Evolutionary conservation across 2,888 invertebrate species (phyloP), one percentile per base, ranked within the genome.

Genomic region (Tubiluchus corallicola): DNA sequence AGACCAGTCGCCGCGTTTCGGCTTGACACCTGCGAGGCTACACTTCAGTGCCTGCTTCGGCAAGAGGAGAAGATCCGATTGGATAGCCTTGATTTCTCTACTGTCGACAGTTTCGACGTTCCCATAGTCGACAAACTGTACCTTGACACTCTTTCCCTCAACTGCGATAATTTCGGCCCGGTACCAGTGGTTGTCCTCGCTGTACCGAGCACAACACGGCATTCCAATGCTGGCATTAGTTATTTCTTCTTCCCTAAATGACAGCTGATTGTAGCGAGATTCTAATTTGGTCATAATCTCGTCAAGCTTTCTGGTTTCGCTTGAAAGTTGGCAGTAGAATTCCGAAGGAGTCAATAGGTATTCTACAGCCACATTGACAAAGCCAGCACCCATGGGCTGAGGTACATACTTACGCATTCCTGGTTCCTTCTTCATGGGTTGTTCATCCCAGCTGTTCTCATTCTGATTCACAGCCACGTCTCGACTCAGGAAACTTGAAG

Each of bases 101-200:
- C 43, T 44, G 3, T 50, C 38, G 9, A 59, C 53, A 3, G 38
- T 41, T 43, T 58, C 59, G 9, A 51, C 49, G 46, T 61, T 60
- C 4, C 62, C 62, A 51, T 58, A 62, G 49, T 62, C 62, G 16
- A 61, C 56, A 52, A 58, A 62, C 18, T 53, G 53, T 3, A 62
- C 58, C 40, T 52, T 50, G 9, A 53, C 48, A 41, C 45, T 49
- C 16, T 48, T 38, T 17, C 43, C 51, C 4, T 49, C 40, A 2
- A 49, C 41, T 15, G 49, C 47, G n/a, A 48, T 47, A 2, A 60
- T 48, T n/a, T 47, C 44, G 2, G 52, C 57, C 42, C 60, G 44
- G 41, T 58, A 59, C 58, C 58, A 59, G 1, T 38, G 40, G n/a
- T 51, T 48, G 46, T 58, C 57, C 41, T 51, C 55, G 21, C 52